Evolutionary conservation across 2,797 vertebrate species (phyloP).

Genomic region (Smutsia gigantea): DNA sequence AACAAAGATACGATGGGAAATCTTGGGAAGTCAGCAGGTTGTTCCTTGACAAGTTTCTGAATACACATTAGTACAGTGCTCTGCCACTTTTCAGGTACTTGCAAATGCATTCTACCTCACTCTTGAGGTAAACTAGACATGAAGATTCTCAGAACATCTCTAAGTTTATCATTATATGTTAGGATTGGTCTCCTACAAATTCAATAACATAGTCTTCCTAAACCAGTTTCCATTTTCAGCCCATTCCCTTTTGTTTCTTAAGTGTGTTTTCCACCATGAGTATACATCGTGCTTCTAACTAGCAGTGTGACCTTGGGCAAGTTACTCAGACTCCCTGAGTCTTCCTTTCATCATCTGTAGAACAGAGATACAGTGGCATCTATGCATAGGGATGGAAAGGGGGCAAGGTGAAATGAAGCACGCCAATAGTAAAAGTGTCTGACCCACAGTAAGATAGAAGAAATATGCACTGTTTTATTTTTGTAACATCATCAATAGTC

Average conservation of each 20-base stretch:
- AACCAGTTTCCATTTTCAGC: background rate
- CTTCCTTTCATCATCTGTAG: background rate
- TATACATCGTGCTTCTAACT: background rate
- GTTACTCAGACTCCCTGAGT: background rate
- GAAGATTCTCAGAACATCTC: background rate
- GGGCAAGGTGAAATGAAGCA: background rate
- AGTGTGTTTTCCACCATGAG: background rate
- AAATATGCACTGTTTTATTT: background rate
- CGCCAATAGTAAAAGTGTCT: background rate
- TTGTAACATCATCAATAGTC: background rate
- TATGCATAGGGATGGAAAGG: background rate
- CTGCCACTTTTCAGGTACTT: background rate
- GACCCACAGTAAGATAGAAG: background rate
- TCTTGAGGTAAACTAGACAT: background rate
- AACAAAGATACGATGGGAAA: background rate
- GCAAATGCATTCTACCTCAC: background rate
- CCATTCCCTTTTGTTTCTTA: background rate
- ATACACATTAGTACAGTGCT: background rate
- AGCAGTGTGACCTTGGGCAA: background rate
- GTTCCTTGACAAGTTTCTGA: background rate
- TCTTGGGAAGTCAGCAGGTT: background rate
- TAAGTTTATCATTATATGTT: background rate
- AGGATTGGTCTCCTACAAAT: background rate
- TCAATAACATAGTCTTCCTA: constrained; percentile 14
- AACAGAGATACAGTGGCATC: background rate